Base-by-base conservation (phyloP, 2,888 invertebrate species). In the Oxyteleia sp. region DNA sequence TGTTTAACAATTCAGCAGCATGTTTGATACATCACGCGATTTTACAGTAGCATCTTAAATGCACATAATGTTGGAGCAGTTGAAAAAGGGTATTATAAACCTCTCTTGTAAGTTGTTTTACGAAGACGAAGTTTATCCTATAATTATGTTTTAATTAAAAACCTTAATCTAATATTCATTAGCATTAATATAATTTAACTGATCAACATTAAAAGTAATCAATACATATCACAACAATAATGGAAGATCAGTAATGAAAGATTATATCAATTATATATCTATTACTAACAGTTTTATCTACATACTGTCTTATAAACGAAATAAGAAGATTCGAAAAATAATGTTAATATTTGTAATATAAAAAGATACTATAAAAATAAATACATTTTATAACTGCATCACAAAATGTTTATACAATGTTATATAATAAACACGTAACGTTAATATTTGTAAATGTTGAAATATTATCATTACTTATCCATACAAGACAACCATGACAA, bases 1-100 rank as follows among this genome's bases (percentile, higher is more conserved):
- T 47, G 32, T 43, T 74, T 41, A 55, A 74, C 64, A 74, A 74
- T 74, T 74, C 64, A 74, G 74, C 18, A 74, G 74, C 75, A 75
- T 57, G 75, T 80, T 66, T 23, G 59, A 59, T 61, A 66, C 41
- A 26, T 72, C 53, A 57, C 57, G 23, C 51, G 35, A 64, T 49
- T 57, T 51, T 20, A 47, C 38, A 71, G 26, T 45, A 41, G 20
- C 26, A 16, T 41, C 18, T 53, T 41, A 11, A 32, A 15, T 43
- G 53, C n/a, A n/a, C n/a, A n/a, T n/a, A n/a, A n/a, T n/a, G n/a
- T n/a, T n/a, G n/a, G n/a, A n/a, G n/a, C n/a, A n/a, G n/a, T n/a
- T n/a, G n/a, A n/a, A n/a, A n/a, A n/a, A n/a, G n/a, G n/a, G n/a
- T n/a, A n/a, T n/a, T n/a, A n/a, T n/a, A n/a, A n/a, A n/a, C n/a